These are phyloP conservation scores for Elaphurus davidianus DNA, from an alignment of 2,113 vertebrate genomes.

Conservation along the genomic window DNA sequence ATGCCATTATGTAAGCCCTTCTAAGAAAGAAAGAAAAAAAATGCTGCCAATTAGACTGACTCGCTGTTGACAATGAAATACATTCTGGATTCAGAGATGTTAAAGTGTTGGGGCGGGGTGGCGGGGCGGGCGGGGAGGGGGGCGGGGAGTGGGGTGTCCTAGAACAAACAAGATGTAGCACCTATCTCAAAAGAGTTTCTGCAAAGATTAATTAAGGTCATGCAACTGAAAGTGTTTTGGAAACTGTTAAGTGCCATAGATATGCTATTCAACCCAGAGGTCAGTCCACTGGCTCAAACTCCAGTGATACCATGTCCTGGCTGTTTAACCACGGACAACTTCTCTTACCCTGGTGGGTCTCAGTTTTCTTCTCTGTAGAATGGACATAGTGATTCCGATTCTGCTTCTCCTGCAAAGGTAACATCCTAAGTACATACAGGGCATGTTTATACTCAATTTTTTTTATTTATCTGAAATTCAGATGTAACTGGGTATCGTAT, in stretches of 20 bases:
- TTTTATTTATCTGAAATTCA: not conserved
- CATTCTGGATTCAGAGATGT: not conserved
- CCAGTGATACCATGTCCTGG: not conserved
- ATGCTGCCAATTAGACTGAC: not conserved
- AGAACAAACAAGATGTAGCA: not conserved
- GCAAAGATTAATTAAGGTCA: constrained; percentile 17
- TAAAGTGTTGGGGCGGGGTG: not conserved
- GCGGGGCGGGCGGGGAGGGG: too few species aligned
- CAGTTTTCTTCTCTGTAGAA: not conserved
- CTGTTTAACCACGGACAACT: fast-evolving
- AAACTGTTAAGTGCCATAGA: not conserved
- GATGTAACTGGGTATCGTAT: not conserved
- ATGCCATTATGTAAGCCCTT: not conserved
- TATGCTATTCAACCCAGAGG: not conserved
- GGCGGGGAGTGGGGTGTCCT: not conserved
- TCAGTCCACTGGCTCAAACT: not conserved
- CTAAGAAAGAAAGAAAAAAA: not conserved
- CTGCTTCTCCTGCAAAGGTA: not conserved
- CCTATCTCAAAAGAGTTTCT: not conserved
- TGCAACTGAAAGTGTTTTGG: constrained; percentile 19
- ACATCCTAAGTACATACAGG: too few species aligned
- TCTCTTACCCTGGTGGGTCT: not conserved
- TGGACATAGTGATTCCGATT: too few species aligned
- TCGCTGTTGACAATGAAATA: not conserved
- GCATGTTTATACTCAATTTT: not conserved